Conservation (phyloP, 2,888 invertebrate species). For the Pecten maximus region DNA sequence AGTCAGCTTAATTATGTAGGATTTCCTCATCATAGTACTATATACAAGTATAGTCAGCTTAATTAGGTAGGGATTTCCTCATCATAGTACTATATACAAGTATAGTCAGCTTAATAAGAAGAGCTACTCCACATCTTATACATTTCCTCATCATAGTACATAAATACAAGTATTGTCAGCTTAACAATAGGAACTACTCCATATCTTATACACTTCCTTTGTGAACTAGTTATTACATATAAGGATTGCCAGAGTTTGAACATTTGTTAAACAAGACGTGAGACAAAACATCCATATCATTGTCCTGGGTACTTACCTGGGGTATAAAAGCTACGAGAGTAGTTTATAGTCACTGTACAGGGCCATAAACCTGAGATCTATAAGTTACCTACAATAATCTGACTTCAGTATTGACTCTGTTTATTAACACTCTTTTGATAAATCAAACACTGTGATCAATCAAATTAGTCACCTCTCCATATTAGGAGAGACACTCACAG, state of each 20-base stretch:
- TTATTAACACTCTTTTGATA: too few relatives aligned
- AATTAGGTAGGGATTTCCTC: background rate
- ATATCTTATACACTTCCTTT: too few relatives aligned
- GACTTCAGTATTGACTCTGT: background rate
- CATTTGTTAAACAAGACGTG: too few relatives aligned
- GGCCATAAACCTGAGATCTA: background rate
- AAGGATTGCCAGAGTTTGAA: too few relatives aligned
- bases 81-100: background rate
- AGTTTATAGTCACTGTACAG: background rate
- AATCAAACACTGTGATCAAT: background rate
- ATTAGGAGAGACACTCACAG: conserved; percentile 63
- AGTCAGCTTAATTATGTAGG: background rate
- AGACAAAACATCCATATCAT: too few relatives aligned
- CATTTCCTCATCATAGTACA: too few relatives aligned
- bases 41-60: background rate
- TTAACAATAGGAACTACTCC: too few relatives aligned
- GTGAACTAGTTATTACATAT: too few relatives aligned
- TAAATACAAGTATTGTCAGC: too few relatives aligned
- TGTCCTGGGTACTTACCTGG: too few relatives aligned
- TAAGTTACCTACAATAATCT: background rate
- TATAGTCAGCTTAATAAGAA: background rate
- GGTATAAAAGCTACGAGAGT: background rate
- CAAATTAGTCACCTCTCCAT: conserved; percentile 61
- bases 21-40: background rate
- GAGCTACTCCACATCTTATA: too few relatives aligned